Evolutionary conservation across 2,888 invertebrate species (phyloP).

Genomic region (Leptopilina myrica): DNA sequence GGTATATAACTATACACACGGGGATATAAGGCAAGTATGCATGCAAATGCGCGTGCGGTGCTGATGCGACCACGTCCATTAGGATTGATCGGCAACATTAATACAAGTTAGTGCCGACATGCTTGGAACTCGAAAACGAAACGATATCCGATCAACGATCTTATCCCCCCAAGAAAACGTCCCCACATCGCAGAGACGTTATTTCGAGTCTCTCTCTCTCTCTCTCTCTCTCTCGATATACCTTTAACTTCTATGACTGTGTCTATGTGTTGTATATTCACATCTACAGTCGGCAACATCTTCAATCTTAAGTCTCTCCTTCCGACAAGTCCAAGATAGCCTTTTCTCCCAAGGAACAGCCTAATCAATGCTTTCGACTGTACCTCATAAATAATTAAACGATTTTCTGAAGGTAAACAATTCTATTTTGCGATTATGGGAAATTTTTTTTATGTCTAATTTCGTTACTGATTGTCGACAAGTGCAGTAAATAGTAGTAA

Average conservation of each 20-base stretch:
- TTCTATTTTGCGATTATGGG: background rate
- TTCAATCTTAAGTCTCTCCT: constrained; percentile 54
- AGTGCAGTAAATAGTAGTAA: no score
- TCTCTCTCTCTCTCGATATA: constrained; percentile 38
- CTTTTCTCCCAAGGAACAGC: constrained; percentile 38
- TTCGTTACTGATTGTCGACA: no score
- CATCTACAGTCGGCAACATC: constrained; percentile 57
- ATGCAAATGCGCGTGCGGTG: constrained; percentile 67
- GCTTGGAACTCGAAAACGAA: constrained; percentile 62
- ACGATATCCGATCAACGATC: constrained; percentile 65
- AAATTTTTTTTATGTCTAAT: no score
- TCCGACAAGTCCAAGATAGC: constrained; percentile 56
- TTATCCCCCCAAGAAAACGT: constrained; percentile 48
- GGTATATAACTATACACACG: constrained; percentile 50
- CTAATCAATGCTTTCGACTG: constrained; percentile 15
- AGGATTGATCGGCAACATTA: constrained; percentile 75
- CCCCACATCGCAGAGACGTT: constrained; percentile 50
- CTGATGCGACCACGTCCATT: constrained; percentile 74
- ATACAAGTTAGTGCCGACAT: constrained; percentile 76
- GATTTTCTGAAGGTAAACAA: background rate
- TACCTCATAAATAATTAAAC: constrained; percentile 9
- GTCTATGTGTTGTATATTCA: no score
- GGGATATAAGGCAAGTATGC: constrained; percentile 56
- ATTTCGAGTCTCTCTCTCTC: constrained; percentile 47
- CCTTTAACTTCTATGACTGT: constrained; percentile 49